Evolutionary conservation across 2,888 invertebrate species (phyloP).

Genomic region (Eledona agricola): DNA sequence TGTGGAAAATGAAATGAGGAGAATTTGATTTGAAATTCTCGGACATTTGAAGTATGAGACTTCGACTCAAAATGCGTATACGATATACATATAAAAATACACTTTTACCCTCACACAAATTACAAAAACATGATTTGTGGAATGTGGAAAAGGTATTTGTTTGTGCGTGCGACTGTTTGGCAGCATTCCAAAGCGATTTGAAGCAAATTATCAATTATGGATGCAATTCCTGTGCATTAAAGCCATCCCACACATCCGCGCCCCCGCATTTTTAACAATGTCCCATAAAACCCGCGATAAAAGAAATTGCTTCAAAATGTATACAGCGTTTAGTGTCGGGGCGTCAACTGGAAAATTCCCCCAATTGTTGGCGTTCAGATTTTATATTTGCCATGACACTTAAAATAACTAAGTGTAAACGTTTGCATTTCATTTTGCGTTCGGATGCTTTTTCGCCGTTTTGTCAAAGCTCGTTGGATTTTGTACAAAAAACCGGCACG

Average conservation of each 20-base stretch:
- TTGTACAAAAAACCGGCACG: conserved; percentile 16
- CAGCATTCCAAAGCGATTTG: too few relatives aligned
- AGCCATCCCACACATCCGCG: conserved; percentile 30
- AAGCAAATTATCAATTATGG: conserved; percentile 16
- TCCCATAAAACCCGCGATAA: conserved; percentile 38
- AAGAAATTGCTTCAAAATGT: conserved; percentile 41
- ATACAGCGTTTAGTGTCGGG: conserved; percentile 36
- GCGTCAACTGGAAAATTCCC: conserved; percentile 38
- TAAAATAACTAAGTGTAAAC: conserved; percentile 39
- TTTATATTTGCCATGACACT: conserved; percentile 39
- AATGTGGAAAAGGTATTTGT: too few relatives aligned
- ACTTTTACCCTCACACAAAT: too few relatives aligned
- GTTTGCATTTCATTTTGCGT: conserved; percentile 35
- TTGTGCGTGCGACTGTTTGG: too few relatives aligned
- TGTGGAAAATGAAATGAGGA: too few relatives aligned
- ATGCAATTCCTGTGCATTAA: conserved; percentile 5
- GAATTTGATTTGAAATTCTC: too few relatives aligned
- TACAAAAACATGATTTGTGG: too few relatives aligned
- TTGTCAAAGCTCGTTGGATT: conserved; percentile 24
- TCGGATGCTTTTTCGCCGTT: conserved; percentile 31
- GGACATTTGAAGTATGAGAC: too few relatives aligned
- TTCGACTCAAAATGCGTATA: too few relatives aligned
- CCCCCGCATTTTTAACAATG: conserved; percentile 38
- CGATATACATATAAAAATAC: too few relatives aligned
- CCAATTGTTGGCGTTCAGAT: conserved; percentile 39